Percentiles rank a stretch among this genome's conserved stretches.
Conservation (phyloP, 2,797 vertebrate genomes). For the Acipenser oxyrinchus region DNA sequence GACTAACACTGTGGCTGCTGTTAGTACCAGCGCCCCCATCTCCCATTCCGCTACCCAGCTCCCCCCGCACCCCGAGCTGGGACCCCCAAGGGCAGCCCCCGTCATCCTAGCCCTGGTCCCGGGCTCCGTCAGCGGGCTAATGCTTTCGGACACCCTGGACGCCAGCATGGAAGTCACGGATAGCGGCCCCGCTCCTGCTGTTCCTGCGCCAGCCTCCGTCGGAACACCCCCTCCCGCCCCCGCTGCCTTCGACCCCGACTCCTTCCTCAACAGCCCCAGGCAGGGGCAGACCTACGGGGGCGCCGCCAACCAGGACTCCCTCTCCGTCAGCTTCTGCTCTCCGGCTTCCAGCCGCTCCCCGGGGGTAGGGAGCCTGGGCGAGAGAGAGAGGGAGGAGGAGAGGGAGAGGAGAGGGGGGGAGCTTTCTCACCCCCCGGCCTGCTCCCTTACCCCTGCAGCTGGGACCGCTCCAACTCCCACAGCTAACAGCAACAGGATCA, state of each 20-base stretch:
- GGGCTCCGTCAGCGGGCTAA: conserved; percentile 52
- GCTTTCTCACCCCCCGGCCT: conserved; percentile 23
- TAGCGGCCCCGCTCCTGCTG: conserved; percentile 38
- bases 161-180: conserved; percentile 29
- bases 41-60: neutral
- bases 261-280: conserved; percentile 78
- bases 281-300: conserved; percentile 79
- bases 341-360: conserved; percentile 19
- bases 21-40: neutral
- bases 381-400: conserved; percentile 14
- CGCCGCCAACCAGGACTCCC: conserved; percentile 17
- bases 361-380: conserved; percentile 19
- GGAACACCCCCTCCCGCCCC: conserved; percentile 25
- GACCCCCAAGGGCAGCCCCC: conserved; percentile 30
- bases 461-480: neutral
- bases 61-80: conserved; percentile 8
- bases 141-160: conserved; percentile 42
- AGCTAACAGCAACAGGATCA: too few species aligned
- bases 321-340: conserved; percentile 24
- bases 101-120: conserved; percentile 65
- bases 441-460: conserved; percentile 6
- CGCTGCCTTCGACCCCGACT: conserved; percentile 69
- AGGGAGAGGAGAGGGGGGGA: neutral
- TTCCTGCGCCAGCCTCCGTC: conserved; percentile 25
- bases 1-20: neutral